These are phyloP conservation scores for Drosophila picticornis DNA, from an alignment of 2,888 invertebrate species.

Conservation along the genomic window DNA sequence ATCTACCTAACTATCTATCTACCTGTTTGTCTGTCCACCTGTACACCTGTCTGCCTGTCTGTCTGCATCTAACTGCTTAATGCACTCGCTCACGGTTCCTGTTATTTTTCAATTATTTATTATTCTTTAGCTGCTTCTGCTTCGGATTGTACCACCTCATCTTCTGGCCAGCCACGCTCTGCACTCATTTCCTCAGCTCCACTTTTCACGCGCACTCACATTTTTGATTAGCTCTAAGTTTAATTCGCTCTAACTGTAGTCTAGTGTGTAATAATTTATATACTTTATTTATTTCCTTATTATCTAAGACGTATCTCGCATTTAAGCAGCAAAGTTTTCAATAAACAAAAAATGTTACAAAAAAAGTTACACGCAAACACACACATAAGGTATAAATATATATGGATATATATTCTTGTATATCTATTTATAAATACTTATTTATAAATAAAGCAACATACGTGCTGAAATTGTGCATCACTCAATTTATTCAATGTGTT, in stretches of 20 bases:
- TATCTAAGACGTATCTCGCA: constrained; percentile 57
- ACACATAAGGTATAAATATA: constrained; percentile 29
- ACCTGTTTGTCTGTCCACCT: background rate
- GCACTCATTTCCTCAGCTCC: constrained; percentile 53
- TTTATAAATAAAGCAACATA: constrained; percentile 43
- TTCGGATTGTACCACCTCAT: background rate
- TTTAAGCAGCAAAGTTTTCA: constrained; percentile 78
- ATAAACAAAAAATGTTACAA: constrained; percentile 68
- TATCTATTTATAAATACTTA: constrained; percentile 2
- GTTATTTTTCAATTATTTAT: constrained; percentile 77
- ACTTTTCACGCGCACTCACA: constrained; percentile 35
- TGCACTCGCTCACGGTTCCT: constrained; percentile 56
- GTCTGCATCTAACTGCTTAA: constrained; percentile 30
- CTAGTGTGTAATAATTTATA: constrained; percentile 74
- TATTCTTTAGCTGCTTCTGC: constrained; percentile 26
- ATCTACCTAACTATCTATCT: background rate
- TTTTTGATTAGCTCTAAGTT: constrained; percentile 59
- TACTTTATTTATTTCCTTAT: constrained; percentile 72
- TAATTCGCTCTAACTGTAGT: constrained; percentile 68
- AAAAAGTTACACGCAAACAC: constrained; percentile 46
- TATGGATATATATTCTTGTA: background rate
- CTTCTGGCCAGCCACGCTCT: constrained; percentile 24
- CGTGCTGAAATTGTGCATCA: constrained; percentile 9
- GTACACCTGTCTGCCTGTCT: constrained; percentile 9
- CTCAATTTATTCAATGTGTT: constrained; percentile 30